A percentile compares a stretch with the other conserved stretches of the same genome.
Evolutionary conservation across 2,888 invertebrate species (phyloP).

Genomic region (Noctua fimbriata): DNA sequence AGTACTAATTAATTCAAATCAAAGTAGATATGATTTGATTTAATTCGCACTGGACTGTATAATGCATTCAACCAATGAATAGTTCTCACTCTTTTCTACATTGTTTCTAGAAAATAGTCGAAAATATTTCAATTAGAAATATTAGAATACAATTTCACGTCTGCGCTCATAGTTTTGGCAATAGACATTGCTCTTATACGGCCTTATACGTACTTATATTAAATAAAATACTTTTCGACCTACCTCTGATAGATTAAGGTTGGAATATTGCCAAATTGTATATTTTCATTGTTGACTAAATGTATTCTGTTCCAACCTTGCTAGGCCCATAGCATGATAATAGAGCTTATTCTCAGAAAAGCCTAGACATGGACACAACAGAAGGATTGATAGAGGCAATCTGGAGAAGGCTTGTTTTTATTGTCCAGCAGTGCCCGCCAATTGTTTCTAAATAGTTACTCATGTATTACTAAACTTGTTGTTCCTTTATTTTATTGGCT

Average conservation of each 20-base stretch:
- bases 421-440: neutral
- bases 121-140: neutral
- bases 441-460: neutral
- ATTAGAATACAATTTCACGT: constrained; percentile 3
- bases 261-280: constrained; percentile 49
- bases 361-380: neutral
- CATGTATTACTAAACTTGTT: neutral
- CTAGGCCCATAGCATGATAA: neutral
- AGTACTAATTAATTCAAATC: no score
- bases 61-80: constrained; percentile 3
- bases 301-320: neutral
- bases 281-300: constrained; percentile 17
- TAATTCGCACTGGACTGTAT: neutral
- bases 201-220: neutral
- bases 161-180: constrained; percentile 30
- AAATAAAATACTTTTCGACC: constrained; percentile 15
- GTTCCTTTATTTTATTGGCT: neutral
- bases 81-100: constrained; percentile 7
- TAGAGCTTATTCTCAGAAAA: neutral
- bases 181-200: constrained; percentile 1
- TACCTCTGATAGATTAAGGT: constrained; percentile 3
- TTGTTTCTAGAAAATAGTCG: constrained; percentile 14
- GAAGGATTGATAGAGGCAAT: neutral
- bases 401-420: neutral
- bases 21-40: neutral